Base-by-base conservation (phyloP, 2,113 vertebrate species). In the Tenebrosternarchus preto region DNA sequence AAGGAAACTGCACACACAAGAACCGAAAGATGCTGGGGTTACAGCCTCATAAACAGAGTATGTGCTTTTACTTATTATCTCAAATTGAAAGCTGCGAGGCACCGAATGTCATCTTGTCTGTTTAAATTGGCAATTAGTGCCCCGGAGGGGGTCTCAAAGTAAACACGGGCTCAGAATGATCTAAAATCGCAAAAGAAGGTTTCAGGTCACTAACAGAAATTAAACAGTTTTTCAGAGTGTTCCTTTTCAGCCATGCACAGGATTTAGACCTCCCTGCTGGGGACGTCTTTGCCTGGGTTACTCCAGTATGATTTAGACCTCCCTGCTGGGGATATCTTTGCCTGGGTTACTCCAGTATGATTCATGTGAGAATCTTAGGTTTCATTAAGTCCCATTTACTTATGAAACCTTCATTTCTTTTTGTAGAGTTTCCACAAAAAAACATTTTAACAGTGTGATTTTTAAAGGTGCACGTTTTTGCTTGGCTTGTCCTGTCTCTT, bases 131-230 rank as follows among this genome's bases (percentile, higher is more conserved):
- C 64, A 39, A 68, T 68, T 39, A 39, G 64, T 2, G 63, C 63
- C 39, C 64, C n/a, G 64, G 64, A 36, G 36, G 20, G 33, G 33
- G 63, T 31, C 33, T 68, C 31, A 36, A 39, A 68, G 20, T 22
- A 68, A 68, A 68, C 64, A 67, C 64, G 2, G 11, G 64, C 64
- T 68, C 33, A 1, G 64, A 68, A n/a, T 22, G 20, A 68, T 39
- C 20, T 39, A 22, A 22, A 66, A 66, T 33, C 17, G 63, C 63
- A 66, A 20, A 36, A 36, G 64, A n/a, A 20, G 64, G 12, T 39
- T 33, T 66, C 63, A 33, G 63, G 63, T 66, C 63, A 33, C 63
- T 20, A 68, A 19, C 64, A 36, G 33, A 68, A 68, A 39, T 68
- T 31, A 27, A 39, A 12, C 9, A n/a, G 20, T 68, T 68, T 39